Percentiles rank a stretch among this genome's conserved stretches.
Conservation (phyloP, 2,113 vertebrate species). For the Hemiscyllium ocellatum region DNA sequence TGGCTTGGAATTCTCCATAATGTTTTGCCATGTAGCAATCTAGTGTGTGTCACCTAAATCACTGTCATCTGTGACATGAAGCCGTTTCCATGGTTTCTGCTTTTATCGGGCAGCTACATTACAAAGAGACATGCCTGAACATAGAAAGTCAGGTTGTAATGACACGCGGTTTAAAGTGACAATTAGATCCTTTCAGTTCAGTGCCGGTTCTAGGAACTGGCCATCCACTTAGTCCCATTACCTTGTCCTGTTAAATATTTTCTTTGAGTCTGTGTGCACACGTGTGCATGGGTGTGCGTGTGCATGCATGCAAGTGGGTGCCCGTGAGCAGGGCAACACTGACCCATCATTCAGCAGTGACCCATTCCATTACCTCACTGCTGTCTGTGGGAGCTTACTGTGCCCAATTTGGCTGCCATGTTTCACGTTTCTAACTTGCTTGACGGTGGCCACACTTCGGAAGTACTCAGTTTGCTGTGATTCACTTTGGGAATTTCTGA, state of each 20-base stretch:
- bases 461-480: background rate
- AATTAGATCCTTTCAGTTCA: background rate
- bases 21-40: too few species aligned
- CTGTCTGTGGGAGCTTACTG: background rate
- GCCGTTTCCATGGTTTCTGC: background rate
- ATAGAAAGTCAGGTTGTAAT: background rate
- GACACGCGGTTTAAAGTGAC: background rate
- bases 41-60: background rate
- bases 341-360: background rate
- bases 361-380: background rate
- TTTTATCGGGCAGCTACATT: background rate
- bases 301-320: too few species aligned
- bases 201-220: background rate
- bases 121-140: background rate
- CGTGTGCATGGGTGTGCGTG: too few species aligned
- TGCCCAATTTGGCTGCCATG: background rate
- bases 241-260: background rate
- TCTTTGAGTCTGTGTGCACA: background rate
- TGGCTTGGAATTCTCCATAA: background rate
- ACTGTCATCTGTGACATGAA: background rate
- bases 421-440: background rate
- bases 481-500: background rate
- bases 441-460: background rate
- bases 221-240: background rate
- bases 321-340: background rate